Percentiles rank a stretch among this genome's conserved stretches.
Conservation (phyloP, 2,113 vertebrate genomes). For the Lophochroa leadbeateri region DNA sequence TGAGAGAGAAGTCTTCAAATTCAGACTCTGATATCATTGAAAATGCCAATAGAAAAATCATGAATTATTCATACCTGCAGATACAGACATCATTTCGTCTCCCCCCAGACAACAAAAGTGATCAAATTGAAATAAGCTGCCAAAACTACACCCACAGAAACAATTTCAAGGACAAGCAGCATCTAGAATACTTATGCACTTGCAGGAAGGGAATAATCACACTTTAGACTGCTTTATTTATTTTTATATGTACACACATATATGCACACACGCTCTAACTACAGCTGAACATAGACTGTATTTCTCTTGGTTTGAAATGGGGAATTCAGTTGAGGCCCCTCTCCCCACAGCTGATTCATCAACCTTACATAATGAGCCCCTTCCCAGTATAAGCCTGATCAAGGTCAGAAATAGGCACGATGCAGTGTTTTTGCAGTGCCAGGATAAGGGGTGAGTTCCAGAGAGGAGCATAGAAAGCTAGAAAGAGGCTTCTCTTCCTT, state of each 20-base stretch:
- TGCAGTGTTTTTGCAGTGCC: neutral
- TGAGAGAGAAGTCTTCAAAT: neutral
- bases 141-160: neutral
- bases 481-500: neutral
- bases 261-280: neutral
- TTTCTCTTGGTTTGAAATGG: neutral
- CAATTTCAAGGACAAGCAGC: neutral
- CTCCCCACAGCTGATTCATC: neutral
- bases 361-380: neutral
- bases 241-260: neutral
- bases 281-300: neutral
- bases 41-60: neutral
- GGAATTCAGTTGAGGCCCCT: neutral
- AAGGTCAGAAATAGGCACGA: neutral
- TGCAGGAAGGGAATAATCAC: neutral
- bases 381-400: fast-evolving
- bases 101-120: neutral
- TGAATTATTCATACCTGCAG: neutral
- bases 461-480: neutral
- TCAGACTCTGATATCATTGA: neutral
- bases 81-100: neutral
- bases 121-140: neutral
- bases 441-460: neutral
- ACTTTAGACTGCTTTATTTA: neutral
- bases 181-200: neutral